A percentile compares a stretch with the other conserved stretches of the same genome.
Conservation (phyloP, 2,888 invertebrate genomes). For the Sarcophaga rosellei region DNA sequence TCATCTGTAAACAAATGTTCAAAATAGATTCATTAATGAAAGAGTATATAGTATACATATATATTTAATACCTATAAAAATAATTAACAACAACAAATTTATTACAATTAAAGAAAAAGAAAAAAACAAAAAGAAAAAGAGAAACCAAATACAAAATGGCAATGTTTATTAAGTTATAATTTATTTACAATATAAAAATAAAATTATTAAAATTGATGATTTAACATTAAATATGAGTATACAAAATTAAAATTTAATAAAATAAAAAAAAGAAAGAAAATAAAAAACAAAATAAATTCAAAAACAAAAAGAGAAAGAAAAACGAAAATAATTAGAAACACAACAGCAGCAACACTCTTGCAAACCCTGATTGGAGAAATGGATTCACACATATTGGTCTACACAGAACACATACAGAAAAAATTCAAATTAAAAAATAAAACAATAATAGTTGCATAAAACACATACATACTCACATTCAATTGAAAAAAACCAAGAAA, state of each 20-base stretch:
- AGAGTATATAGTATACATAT: background rate
- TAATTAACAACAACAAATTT: constrained; percentile 3
- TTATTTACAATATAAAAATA: constrained; percentile 49
- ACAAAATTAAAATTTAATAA: constrained; percentile 18
- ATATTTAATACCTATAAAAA: constrained; percentile 1
- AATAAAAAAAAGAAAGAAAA: background rate
- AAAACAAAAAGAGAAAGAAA: constrained; percentile 3
- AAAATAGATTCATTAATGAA: constrained; percentile 49
- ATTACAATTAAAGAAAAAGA: background rate
- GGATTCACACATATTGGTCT: too few species aligned
- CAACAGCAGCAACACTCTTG: too few species aligned
- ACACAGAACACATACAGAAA: too few species aligned
- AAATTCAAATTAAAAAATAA: background rate
- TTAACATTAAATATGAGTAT: constrained; percentile 54
- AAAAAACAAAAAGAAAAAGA: constrained; percentile 8
- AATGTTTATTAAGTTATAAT: constrained; percentile 66
- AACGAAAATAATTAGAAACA: background rate
- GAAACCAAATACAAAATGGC: constrained; percentile 47
- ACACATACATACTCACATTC: too few species aligned
- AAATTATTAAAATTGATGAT: constrained; percentile 8
- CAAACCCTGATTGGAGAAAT: too few species aligned
- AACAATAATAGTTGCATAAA: constrained; percentile 20
- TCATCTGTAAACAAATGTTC: constrained; percentile 61
- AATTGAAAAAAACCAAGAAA: background rate
- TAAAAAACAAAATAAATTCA: constrained; percentile 13